Evolutionary conservation across 2,888 invertebrate genomes (phyloP).

Genomic region (Phania funesta): DNA sequence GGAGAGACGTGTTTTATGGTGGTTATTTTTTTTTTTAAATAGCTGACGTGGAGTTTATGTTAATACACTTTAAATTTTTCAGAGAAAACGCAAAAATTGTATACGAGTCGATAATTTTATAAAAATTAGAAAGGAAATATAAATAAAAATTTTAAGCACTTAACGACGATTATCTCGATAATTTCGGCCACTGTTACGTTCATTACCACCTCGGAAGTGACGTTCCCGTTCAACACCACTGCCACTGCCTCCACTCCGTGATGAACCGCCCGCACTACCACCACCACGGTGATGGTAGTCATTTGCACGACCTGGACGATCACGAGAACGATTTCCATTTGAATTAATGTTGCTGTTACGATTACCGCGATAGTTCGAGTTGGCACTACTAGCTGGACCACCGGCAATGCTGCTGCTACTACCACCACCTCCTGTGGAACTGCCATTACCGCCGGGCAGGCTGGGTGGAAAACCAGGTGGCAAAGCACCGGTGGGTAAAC

Average conservation of each 20-base stretch:
- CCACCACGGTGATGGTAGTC: conserved; percentile 76
- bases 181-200: conserved; percentile 74
- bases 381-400: conserved; percentile 67
- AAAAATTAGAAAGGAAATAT: conserved; percentile 30
- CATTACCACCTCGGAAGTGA: conserved; percentile 80
- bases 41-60: conserved; percentile 18
- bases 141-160: conserved; percentile 45
- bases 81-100: conserved; percentile 37
- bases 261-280: conserved; percentile 69
- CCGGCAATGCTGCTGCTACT: conserved; percentile 56
- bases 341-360: conserved; percentile 70
- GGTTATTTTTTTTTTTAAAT: conserved; percentile 15
- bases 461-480: conserved; percentile 75
- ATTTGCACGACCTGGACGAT: conserved; percentile 74
- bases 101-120: conserved; percentile 59
- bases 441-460: conserved; percentile 69
- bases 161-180: conserved; percentile 73
- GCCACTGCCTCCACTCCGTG: conserved; percentile 58
- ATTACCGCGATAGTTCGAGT: conserved; percentile 74
- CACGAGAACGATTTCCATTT: conserved; percentile 75
- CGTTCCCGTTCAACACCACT: conserved; percentile 80
- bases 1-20: conserved; percentile 32
- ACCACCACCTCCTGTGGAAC: conserved; percentile 32
- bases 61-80: conserved; percentile 49
- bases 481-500: conserved; percentile 73